Base-by-base conservation (phyloP, 2,888 invertebrate species). In the Trichogramma dendrolimi region DNA sequence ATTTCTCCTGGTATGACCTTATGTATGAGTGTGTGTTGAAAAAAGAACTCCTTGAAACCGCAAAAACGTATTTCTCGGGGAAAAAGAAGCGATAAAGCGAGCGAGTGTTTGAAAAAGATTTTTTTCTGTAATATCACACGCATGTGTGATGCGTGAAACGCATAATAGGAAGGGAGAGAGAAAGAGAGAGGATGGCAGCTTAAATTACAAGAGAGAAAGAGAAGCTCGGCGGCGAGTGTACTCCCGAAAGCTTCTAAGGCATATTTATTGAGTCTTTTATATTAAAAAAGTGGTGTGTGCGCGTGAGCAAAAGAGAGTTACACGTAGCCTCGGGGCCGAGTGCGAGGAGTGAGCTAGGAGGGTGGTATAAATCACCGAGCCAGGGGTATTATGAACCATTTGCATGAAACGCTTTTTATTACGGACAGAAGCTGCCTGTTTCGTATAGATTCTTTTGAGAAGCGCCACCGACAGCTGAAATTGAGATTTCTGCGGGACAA, bases 221-320 rank as follows among this genome's bases (percentile, higher is more conserved):
- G 44, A n/a, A 14, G 50, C 44, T 48, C 48, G 51, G 53, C 7
- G 11, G 46, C 46, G 41, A 14, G 51, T 14, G 14, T 14, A 14
- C 14, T 14, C 14, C 14, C 43, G 39, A 53, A 58, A 60, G 40
- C 59, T 55, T 43, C 49, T n/a, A 14, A 14, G 62, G 65, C 67
- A 69, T 70, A 72, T 72, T 72, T 73, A 73, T 72, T 64, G 68
- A 70, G 70, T 68, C 70, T 68, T 71, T 71, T 67, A 70, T 71
- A 71, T 73, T 71, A 70, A 71, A 63, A 14, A 71, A 71, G 67
- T 64, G 63, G 54, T 58, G 63, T 64, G 58, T 63, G 59, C 46
- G 61, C 55, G 47, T 11, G 39, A 48, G 27, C 39, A 53, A 61
- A 56, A 56, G 41, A 39, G 42, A 44, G 14, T 14, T 14, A 39